These are phyloP conservation scores for Andrena haemorrhoa DNA, from an alignment of 2,888 invertebrate genomes.

Conservation along the genomic window DNA sequence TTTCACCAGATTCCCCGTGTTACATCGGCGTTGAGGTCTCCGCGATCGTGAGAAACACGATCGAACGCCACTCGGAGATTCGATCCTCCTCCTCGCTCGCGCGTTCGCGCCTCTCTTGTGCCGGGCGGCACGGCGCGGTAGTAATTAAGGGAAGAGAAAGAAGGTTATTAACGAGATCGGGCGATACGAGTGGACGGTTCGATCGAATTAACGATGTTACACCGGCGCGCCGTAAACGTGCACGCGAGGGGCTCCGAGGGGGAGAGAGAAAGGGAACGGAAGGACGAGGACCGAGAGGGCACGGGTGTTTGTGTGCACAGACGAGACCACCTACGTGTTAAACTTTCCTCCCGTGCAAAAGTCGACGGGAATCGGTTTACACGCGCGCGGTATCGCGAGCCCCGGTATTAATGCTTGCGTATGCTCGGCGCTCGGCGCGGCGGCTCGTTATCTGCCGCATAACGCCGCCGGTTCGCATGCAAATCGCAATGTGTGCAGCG, in stretches of 20 bases:
- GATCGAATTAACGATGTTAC: slow-evolving; percentile 71
- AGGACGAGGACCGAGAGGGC: not conserved
- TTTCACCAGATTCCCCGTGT: not conserved
- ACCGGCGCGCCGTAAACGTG: slow-evolving; percentile 54
- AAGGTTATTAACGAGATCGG: slow-evolving; percentile 72
- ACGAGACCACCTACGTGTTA: slow-evolving; percentile 64
- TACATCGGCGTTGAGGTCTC: not conserved
- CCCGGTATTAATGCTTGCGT: slow-evolving; percentile 71
- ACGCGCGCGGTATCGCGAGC: slow-evolving; percentile 71
- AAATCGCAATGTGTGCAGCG: slow-evolving; percentile 72
- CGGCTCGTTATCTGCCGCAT: slow-evolving; percentile 72
- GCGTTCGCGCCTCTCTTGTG: slow-evolving; percentile 27
- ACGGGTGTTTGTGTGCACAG: slow-evolving; percentile 41
- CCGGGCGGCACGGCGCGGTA: slow-evolving; percentile 36
- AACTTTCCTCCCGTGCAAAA: slow-evolving; percentile 73
- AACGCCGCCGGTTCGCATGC: slow-evolving; percentile 73
- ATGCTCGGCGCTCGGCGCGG: slow-evolving; percentile 66
- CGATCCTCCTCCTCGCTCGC: slow-evolving; percentile 25
- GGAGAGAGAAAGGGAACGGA: not conserved
- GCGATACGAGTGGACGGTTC: slow-evolving; percentile 68
- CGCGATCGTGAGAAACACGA: slow-evolving; percentile 62
- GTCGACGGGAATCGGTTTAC: slow-evolving; percentile 77
- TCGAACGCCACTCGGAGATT: slow-evolving; percentile 24
- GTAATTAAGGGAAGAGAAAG: slow-evolving; percentile 69
- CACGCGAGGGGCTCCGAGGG: slow-evolving; percentile 21